Percentiles rank a stretch among this genome's conserved stretches.
Conservation (phyloP, 2,113 vertebrate genomes). For the Rana temporaria region DNA sequence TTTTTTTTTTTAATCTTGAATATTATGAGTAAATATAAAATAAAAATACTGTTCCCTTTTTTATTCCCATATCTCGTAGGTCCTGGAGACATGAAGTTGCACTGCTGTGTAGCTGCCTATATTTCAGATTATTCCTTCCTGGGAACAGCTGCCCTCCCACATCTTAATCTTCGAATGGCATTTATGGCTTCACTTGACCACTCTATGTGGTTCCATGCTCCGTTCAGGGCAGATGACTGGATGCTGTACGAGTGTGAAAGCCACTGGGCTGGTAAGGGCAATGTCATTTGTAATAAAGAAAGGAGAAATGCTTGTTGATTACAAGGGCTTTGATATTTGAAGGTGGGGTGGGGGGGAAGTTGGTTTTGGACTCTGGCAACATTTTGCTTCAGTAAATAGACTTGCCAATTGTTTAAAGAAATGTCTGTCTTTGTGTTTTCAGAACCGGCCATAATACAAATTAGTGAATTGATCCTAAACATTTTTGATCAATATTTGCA, state of each 20-base stretch:
- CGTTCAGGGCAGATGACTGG: conserved; percentile 93
- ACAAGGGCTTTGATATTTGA: too few relatives aligned
- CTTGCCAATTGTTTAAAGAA: too few relatives aligned
- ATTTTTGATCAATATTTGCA: too few relatives aligned
- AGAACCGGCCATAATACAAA: too few relatives aligned
- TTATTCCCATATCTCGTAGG: conserved; percentile 62
- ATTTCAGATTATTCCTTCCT: conserved; percentile 91
- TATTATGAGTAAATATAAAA: background rate
- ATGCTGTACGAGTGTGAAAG: conserved; percentile 96
- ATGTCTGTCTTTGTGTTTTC: too few relatives aligned
- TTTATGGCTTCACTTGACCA: conserved; percentile 90
- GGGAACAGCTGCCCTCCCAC: conserved; percentile 80
- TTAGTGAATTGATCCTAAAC: too few relatives aligned
- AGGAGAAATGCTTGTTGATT: too few relatives aligned
- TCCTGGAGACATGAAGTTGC: conserved; percentile 87
- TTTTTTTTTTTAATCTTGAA: too few relatives aligned
- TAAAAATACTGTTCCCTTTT: background rate
- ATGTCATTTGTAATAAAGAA: too few relatives aligned
- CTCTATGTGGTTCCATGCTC: conserved; percentile 94
- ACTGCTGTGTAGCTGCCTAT: conserved; percentile 94
- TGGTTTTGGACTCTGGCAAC: too few relatives aligned
- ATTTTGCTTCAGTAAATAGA: too few relatives aligned
- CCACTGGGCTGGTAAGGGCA: conserved; percentile 89
- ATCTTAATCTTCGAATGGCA: conserved; percentile 65
- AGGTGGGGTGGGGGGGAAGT: too few relatives aligned